Evolutionary conservation across 2,888 invertebrate genomes (phyloP), one percentile per base, ranked within the genome.

Genomic region (Acronicta alni): DNA sequence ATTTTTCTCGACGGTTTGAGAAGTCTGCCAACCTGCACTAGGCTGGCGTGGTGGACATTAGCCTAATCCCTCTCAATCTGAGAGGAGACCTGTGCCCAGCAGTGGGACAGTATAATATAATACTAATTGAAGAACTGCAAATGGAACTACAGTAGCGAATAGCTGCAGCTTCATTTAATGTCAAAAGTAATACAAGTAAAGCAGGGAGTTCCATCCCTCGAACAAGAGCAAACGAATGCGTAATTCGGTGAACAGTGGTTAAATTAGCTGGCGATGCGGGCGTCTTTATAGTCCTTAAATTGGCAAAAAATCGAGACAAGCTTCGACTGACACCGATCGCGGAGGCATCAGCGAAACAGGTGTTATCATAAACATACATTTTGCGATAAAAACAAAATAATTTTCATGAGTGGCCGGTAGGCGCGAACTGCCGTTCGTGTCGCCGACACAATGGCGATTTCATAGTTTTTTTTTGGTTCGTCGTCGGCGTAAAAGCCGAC

Each of bases 361-460:
- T 94, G 94, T 94, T 94, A 94, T 94, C 93, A 93, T 93, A 94
- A 94, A 94, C 94, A 93, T 93, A 94, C 93, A 91, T 93, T 93
- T 93, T 92, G 90, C 80, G 86, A 93, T 92, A 94, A 94, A 93
- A 93, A 93, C 93, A 92, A 93, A 93, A 92, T 93, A 89, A 94
- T 93, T 93, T 93, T 93, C 94, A 93, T 93, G 93, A 93, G 93
- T 91, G 90, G 92, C 88, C 82, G 87, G 93, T 86, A 93, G 93
- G 93, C 93, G 93, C 93, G 93, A 94, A 92, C 90, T 91, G 92
- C 88, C 89, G 89, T 87, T 85, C 93, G 88, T 90, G 91, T 91
- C 87, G 91, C 91, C 93, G 91, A 94, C 93, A 94, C 93, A 94
- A 94, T 94, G 93, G 94, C 90, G 88, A 83, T 89, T 91, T 92